Evolutionary conservation across 2,888 invertebrate species (phyloP), one percentile per base, ranked within the genome.

Genomic region (Cheilosia pagana): DNA sequence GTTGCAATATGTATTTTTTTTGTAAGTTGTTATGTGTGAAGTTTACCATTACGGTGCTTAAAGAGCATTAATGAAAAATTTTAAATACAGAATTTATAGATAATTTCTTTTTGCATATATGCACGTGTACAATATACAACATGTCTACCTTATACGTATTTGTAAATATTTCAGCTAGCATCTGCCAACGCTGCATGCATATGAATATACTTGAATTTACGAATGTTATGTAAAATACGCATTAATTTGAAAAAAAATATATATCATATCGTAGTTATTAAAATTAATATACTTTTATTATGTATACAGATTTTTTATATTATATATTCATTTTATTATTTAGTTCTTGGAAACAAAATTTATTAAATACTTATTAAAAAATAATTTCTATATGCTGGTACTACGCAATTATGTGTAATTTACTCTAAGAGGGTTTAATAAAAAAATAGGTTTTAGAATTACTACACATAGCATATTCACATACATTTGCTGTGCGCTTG

Each of bases 1-100:
- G 65, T 41, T 57, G 39, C 45, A 48, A 57, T 74, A 65, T 35
- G 62, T 52, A 68, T 23, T 52, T 59, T 45, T 21, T 48, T 48
- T 48, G 2, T 35, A 12, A 12, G 35, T 35, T 43, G 31, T 23
- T 57, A 63, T 43, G 14, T 53, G n/a, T 14, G 21, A 39, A 87
- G 6, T 31, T 21, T 81, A 74, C 52, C 77, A 28, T 35, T 3
- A 35, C 1, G 35, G 10, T 35, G 35, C 35, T 35, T 35, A 4
- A 35, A 35, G 35, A 35, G 35, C 35, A 12, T 35, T 35, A 35
- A 35, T 35, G 12, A 35, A 35, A 35, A 3, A 12, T 12, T 12
- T 35, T 35, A 12, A 35, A 35, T 35, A 35, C 12, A 12, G 35
- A 35, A 12, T 35, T 35, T 35, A 35, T 3, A 10, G 10, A 35